Percentiles rank a stretch among this genome's conserved stretches.
Conservation (phyloP, 2,113 vertebrate species). For the Chamaetylas fuelleborni region DNA sequence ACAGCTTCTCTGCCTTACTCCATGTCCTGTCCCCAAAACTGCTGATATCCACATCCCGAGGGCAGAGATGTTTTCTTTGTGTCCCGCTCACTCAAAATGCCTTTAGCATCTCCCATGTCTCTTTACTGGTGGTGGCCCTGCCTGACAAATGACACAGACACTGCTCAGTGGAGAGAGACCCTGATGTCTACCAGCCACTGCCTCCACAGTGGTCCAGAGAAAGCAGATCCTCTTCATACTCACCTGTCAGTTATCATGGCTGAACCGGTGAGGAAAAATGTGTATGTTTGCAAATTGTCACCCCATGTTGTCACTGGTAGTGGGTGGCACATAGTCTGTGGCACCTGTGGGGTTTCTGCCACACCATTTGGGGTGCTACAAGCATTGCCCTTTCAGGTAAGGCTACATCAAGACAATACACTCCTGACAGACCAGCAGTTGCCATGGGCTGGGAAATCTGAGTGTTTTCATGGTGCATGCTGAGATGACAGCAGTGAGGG, state of each 20-base stretch:
- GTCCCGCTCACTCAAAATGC: not conserved
- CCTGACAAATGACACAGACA: not conserved
- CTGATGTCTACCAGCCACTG: not conserved
- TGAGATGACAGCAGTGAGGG: not conserved
- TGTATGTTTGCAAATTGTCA: not conserved
- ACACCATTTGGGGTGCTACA: not conserved
- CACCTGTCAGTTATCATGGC: not conserved
- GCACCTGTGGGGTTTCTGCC: not conserved
- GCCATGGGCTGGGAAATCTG: not conserved
- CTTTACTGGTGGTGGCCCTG: not conserved
- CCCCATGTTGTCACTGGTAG: not conserved
- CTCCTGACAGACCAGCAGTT: not conserved
- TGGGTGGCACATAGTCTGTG: not conserved
- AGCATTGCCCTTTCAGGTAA: not conserved
- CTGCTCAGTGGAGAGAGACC: not conserved
- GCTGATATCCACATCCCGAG: accelerated
- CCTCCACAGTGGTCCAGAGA: not conserved
- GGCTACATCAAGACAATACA: not conserved
- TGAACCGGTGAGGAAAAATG: not conserved
- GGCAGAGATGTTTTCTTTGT: not conserved
- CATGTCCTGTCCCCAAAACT: not conserved
- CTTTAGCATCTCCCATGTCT: accelerated
- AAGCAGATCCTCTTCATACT: not conserved
- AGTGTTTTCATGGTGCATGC: not conserved
- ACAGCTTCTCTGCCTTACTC: not conserved